Percentiles rank a stretch among this genome's conserved stretches.
Evolutionary conservation across 2,888 invertebrate genomes (phyloP).

Genomic region (Acronicta aceris): DNA sequence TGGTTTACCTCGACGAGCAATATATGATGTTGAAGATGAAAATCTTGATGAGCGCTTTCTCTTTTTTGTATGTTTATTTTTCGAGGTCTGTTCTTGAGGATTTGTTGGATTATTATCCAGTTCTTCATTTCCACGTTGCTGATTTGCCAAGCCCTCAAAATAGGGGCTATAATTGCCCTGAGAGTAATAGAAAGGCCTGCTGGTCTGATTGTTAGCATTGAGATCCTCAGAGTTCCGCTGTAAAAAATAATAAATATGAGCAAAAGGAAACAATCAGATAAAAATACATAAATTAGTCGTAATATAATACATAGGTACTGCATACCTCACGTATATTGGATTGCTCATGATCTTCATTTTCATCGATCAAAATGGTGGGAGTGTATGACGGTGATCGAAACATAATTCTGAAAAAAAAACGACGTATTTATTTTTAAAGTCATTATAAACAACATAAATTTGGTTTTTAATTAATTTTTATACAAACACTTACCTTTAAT

Average conservation of each 20-base stretch:
- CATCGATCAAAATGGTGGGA: too few relatives aligned
- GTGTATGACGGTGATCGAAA: too few relatives aligned
- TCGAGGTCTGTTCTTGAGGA: neutral
- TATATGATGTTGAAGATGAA: constrained; percentile 52
- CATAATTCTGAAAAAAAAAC: too few relatives aligned
- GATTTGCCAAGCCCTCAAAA: neutral
- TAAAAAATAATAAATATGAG: neutral
- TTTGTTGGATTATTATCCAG: neutral
- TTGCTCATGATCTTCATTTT: too few relatives aligned
- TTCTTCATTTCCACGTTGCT: neutral
- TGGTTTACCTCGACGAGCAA: neutral
- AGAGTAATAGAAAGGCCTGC: neutral
- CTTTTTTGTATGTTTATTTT: neutral
- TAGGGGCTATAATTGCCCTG: neutral
- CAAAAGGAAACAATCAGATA: too few relatives aligned
- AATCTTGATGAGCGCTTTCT: constrained; percentile 47
- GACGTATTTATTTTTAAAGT: too few relatives aligned
- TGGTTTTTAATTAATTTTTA: too few relatives aligned
- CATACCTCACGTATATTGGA: too few relatives aligned
- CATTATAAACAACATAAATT: too few relatives aligned
- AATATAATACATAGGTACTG: too few relatives aligned
- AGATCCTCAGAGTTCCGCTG: neutral
- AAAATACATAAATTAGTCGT: too few relatives aligned
- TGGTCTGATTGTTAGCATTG: neutral
- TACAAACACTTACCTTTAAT: too few relatives aligned